A percentile compares a stretch with the other conserved stretches of the same genome.
phyloP scores from a whole-genome alignment of 92 coral and sea anemone species.

The Palythoa heliodiscus region DNA sequence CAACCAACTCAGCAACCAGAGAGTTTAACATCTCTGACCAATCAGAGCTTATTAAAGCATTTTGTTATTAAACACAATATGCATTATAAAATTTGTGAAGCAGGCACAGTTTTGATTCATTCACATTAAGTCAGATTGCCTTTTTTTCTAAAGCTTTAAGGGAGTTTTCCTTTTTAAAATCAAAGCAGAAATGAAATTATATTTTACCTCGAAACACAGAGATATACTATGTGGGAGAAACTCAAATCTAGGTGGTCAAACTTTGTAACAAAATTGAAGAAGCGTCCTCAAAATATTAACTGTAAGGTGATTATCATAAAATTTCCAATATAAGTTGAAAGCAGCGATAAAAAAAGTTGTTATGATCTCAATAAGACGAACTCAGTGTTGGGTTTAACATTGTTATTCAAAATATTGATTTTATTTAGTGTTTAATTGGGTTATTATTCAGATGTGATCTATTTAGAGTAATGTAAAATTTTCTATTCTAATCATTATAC shows the following conservation, averaged over 20 bases:
- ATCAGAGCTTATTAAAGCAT: not conserved
- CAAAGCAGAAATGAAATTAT: not conserved
- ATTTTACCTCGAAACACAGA: not conserved
- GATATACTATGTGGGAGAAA: not conserved
- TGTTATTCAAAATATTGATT: not conserved
- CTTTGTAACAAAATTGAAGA: not conserved
- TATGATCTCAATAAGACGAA: not conserved
- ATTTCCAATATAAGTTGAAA: not conserved
- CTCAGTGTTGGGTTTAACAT: not conserved
- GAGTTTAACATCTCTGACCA: not conserved
- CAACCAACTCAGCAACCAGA: not conserved
- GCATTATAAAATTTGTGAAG: too few relatives aligned
- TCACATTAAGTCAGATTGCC: not conserved
- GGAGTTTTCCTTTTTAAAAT: not conserved
- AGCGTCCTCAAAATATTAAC: not conserved
- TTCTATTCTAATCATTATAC: too few relatives aligned
- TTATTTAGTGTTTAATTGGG: too few relatives aligned
- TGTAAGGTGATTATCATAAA: not conserved
- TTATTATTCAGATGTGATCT: too few relatives aligned
- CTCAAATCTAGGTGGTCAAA: constrained; percentile 1
- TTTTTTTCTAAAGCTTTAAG: not conserved
- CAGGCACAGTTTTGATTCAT: not conserved
- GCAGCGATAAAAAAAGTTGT: not conserved
- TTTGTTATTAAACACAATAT: not conserved
- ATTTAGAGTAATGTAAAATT: too few relatives aligned